Conservation (phyloP, 2,888 invertebrate species). For the Zygogramma bicolorata region DNA sequence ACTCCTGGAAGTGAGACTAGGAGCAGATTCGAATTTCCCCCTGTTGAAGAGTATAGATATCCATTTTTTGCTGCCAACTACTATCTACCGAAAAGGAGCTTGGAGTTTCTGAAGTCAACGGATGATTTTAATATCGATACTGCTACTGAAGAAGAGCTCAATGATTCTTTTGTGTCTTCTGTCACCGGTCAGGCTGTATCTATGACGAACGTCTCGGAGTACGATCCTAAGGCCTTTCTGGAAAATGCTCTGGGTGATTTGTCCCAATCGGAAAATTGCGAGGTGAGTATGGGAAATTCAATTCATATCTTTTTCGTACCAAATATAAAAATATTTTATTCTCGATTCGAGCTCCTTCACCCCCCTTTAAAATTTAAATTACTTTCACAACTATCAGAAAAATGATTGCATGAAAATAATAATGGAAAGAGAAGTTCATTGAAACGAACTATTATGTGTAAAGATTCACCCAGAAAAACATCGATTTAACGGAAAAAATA, state of each 20-base stretch:
- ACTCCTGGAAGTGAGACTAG: conserved; percentile 37
- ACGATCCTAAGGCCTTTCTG: conserved; percentile 44
- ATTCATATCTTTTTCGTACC: neutral
- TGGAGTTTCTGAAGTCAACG: conserved; percentile 34
- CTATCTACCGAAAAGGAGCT: conserved; percentile 16
- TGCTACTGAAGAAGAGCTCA: conserved; percentile 27
- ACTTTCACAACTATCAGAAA: no score
- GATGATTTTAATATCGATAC: conserved; percentile 41
- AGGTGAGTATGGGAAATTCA: conserved; percentile 38
- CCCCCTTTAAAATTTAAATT: no score
- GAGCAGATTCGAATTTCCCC: conserved; percentile 34
- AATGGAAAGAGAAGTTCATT: no score
- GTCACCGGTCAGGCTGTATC: conserved; percentile 20
- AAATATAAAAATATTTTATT: no score
- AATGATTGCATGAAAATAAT: no score
- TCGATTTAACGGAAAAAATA: no score
- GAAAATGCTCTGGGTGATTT: conserved; percentile 46
- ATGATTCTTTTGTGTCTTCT: conserved; percentile 27
- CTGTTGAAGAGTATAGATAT: neutral
- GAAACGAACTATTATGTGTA: no score
- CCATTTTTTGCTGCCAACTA: conserved; percentile 1
- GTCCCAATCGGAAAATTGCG: neutral
- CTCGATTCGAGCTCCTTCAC: no score
- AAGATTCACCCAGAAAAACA: no score
- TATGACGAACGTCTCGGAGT: conserved; percentile 37